Base-by-base conservation (phyloP, 2,797 vertebrate genomes). In the Gorsachius magnificus region DNA sequence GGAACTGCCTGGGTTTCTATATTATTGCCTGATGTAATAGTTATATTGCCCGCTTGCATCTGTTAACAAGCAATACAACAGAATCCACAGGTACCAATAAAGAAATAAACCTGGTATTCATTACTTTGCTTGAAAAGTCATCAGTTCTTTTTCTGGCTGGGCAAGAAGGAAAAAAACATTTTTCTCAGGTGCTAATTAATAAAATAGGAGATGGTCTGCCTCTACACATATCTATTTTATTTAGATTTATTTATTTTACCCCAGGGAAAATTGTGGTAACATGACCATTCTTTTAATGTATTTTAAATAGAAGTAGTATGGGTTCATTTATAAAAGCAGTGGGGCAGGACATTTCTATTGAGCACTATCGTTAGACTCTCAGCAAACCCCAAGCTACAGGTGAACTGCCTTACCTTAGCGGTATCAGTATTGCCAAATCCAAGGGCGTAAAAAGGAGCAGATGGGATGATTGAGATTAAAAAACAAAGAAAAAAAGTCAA, bases 21-120 rank as follows among this genome's bases (percentile, higher is more conserved):
- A 96, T 97, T 97, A 95, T 95, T 97, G 96, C 95, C 96, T 97
- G 95, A 97, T 97, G 96, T 96, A 97, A 97, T 87, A 96, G 96
- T 96, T 97, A 95, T 96, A 97, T 97, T 97, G 97, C 97, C 97
- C 92, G 91, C 93, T 97, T 97, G 96, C 92, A 96, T 97, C 96
- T 96, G 94, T 95, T 97, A 97, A 97, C 96, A 97, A 97, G 97
- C 94, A 96, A 95, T 96, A 95, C 97, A 96, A 93, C 94, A 96
- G 90, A 96, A 97, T 97, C 97, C 96, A 96, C 94, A 96, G 97
- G 96, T 97, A 96, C 96, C 97, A 89, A 96, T 96, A 97, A 97
- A 96, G 95, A 94, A 97, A 96, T 90, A 96, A 96, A 96, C 83
- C 93, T 95, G 96, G 95, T 91, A 82, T 83, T 95, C 88, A 90